A percentile compares a stretch with the other conserved stretches of the same genome.
Conservation (phyloP, 2,888 invertebrate species). For the Sinelater perroti region DNA sequence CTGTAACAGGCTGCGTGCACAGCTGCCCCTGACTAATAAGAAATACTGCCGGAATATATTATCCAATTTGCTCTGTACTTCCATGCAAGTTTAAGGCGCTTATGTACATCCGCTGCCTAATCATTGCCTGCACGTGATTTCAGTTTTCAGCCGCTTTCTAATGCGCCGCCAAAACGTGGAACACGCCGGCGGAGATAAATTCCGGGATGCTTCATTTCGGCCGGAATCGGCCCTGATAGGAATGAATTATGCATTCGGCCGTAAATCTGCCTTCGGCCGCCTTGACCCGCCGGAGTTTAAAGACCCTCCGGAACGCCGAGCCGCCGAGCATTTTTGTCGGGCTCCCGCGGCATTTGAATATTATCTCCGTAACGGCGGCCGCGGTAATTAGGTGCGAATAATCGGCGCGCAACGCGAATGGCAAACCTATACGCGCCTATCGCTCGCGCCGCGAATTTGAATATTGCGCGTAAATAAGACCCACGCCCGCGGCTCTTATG, state of each 20-base stretch:
- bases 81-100: constrained; percentile 37
- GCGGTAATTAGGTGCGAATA: constrained; percentile 7
- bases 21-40: constrained; percentile 61
- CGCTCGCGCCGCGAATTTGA: neutral
- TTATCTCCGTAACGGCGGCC: constrained; percentile 5
- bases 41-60: constrained; percentile 60
- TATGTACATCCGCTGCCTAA: constrained; percentile 39
- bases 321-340: too few species aligned
- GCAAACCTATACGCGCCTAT: neutral
- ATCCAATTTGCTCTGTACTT: constrained; percentile 47
- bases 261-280: constrained; percentile 13
- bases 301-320: constrained; percentile 9
- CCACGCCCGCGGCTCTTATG: neutral
- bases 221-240: constrained; percentile 15
- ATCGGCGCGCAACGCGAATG: too few species aligned
- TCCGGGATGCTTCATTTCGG: constrained; percentile 9
- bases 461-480: neutral
- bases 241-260: constrained; percentile 6
- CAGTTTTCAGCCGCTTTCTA: constrained; percentile 38
- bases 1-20: constrained; percentile 49
- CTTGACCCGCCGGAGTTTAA: constrained; percentile 25
- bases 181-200: constrained; percentile 7
- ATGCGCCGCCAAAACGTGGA: constrained; percentile 25
- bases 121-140: constrained; percentile 45
- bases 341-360: constrained; percentile 1